Conservation (phyloP, 2,888 invertebrate genomes). For the Standfussiana lucernea region DNA sequence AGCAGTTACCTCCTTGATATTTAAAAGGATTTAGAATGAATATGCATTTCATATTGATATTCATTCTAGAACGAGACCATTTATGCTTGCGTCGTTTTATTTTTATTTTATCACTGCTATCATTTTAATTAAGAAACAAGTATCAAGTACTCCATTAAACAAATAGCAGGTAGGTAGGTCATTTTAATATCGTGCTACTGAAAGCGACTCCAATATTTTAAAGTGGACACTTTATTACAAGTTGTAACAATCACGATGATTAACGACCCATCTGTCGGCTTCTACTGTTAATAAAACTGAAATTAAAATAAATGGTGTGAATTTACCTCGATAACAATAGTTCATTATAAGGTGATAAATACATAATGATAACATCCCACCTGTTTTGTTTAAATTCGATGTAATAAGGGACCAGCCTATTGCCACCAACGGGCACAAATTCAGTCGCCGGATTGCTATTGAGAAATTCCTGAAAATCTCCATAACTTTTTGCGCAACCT, state of each 20-base stretch:
- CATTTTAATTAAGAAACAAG: not conserved
- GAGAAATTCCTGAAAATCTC: not conserved
- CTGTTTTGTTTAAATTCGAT: not conserved
- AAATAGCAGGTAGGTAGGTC: slow-evolving; percentile 7
- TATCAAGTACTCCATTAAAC: slow-evolving; percentile 2
- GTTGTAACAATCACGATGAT: slow-evolving; percentile 25
- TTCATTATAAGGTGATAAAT: not conserved
- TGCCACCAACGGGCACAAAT: not conserved
- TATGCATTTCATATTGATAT: not conserved
- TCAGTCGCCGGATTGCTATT: too few relatives aligned
- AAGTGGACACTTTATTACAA: slow-evolving; percentile 21
- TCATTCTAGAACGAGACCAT: too few relatives aligned
- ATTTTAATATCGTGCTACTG: slow-evolving; percentile 11
- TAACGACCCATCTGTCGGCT: slow-evolving; percentile 20
- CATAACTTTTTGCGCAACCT: not conserved
- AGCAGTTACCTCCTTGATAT: too few relatives aligned
- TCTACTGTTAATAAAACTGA: slow-evolving; percentile 23
- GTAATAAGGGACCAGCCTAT: not conserved
- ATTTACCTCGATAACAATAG: slow-evolving; percentile 36
- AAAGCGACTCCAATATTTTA: slow-evolving; percentile 22
- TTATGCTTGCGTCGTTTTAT: too few relatives aligned
- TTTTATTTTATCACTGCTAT: not conserved
- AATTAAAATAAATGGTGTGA: slow-evolving; percentile 23
- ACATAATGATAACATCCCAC: not conserved
- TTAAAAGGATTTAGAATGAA: too few relatives aligned